phyloP scores from a whole-genome alignment of 2,797 vertebrate species.

The Danio jaintianensis region DNA sequence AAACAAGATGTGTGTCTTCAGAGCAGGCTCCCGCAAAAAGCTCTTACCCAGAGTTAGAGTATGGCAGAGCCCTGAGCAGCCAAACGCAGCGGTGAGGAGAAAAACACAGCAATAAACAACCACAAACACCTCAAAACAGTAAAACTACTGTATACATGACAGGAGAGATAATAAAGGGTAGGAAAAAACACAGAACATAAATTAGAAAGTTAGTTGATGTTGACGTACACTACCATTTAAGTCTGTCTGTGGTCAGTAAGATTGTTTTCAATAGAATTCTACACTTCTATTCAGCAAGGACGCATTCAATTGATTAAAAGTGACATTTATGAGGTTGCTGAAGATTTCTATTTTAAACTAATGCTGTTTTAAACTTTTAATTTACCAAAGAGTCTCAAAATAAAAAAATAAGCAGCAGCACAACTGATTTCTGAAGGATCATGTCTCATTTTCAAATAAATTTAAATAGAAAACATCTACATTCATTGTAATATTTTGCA shows the following conservation, averaged over 20 bases:
- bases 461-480: neutral
- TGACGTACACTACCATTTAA: neutral
- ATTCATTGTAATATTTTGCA: neutral
- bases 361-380: neutral
- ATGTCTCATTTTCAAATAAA: neutral
- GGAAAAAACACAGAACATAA: neutral
- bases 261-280: neutral
- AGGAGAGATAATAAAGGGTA: neutral
- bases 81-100: slow-evolving; percentile 73
- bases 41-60: slow-evolving; percentile 94
- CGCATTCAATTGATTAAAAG: neutral
- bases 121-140: slow-evolving; percentile 42
- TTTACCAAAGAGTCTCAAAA: neutral
- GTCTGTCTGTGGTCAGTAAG: neutral
- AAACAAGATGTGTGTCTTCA: neutral
- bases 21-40: neutral
- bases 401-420: neutral
- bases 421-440: neutral
- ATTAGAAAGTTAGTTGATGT: neutral
- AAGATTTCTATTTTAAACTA: neutral
- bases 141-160: slow-evolving; percentile 28
- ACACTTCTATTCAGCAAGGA: neutral
- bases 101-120: slow-evolving; percentile 63
- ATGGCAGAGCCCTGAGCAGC: slow-evolving; percentile 87
- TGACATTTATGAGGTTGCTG: neutral